Evolutionary conservation across 2,888 invertebrate genomes (phyloP), one percentile per base, ranked within the genome.

Genomic region (Anarsia innoxiella): DNA sequence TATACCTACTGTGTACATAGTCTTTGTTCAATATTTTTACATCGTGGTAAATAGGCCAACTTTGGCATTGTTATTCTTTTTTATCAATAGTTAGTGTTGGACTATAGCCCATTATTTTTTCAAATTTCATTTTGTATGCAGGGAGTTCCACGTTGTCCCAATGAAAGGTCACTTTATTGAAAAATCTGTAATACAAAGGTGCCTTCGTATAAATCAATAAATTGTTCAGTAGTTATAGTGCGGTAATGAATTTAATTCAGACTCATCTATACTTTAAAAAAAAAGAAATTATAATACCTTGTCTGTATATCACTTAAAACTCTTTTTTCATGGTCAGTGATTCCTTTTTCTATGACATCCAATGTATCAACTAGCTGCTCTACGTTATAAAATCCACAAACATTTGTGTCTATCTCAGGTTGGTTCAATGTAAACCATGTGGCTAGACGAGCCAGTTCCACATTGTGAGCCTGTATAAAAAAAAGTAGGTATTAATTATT

Each of bases 381-480:
- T 36, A 77, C 69, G 59, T 87, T 91, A 66, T 89, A 91, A 83
- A 95, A 92, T 35, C 95, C 95, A 47, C 93, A 88, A 13, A 96
- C 69, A 59, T 91, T 90, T 0, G 93, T 93, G 45, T 89, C 85
- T 16, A 91, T 86, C 23, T 87, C 89, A 3, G 80, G 82, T 57
- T 91, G 87, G 49, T 82, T 79, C 29, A 91, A 68, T 0, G 88
- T 85, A 60, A 89, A 87, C 86, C 90, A 89, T 38, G 91, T 82
- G 6, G 94, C 93, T 25, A 94, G 68, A 57, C 89, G 90, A 2
- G 90, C 92, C 13, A 94, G 65, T 71, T 93, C 91, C 3, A 91
- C 86, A 28, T 86, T 77, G 31, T 85, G 77, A 40, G 71, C 75
- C 90, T 88, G 47, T 9, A 19, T 19, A 3, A 19, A 19, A 19